These are phyloP conservation scores for Scaptodrosophila lebanonensis DNA, from an alignment of 1,140 invertebrate genomes.

Conservation along the genomic window DNA sequence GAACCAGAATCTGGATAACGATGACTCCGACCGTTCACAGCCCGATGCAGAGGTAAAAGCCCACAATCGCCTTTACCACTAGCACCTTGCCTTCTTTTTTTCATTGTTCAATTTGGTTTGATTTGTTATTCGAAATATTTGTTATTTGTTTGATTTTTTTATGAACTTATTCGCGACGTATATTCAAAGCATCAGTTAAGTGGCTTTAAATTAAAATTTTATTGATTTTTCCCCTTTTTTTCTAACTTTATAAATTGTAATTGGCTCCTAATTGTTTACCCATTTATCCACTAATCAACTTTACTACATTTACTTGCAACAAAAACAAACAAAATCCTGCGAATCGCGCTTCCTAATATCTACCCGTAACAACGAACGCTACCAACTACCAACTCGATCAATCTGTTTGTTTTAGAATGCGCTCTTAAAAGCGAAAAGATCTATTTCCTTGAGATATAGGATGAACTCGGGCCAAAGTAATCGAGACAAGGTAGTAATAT, in stretches of 20 bases:
- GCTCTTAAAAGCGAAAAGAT: constrained; percentile 76
- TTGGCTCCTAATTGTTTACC: too few species aligned
- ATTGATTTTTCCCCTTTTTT: constrained; percentile 4
- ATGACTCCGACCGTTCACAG: constrained; percentile 81
- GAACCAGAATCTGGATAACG: constrained; percentile 87
- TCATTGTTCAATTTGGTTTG: constrained; percentile 24
- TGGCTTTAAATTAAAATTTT: constrained; percentile 17
- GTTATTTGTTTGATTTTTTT: constrained; percentile 14
- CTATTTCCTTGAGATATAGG: constrained; percentile 77
- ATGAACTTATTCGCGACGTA: too few species aligned
- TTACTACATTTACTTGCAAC: constrained; percentile 21
- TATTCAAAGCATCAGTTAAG: too few species aligned
- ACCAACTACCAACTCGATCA: constrained; percentile 42
- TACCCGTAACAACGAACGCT: constrained; percentile 38
- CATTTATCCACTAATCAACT: not conserved
- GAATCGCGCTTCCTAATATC: too few species aligned
- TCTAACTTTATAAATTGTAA: too few species aligned
- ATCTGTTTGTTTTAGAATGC: constrained; percentile 73
- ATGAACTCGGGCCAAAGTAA: constrained; percentile 69
- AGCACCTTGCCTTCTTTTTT: constrained; percentile 1
- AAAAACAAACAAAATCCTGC: constrained; percentile 13
- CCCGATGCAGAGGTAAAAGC: constrained; percentile 88
- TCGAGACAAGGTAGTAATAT: constrained; percentile 76
- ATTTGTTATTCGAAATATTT: constrained; percentile 18
- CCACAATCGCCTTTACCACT: not conserved